Evolutionary conservation across 2,797 vertebrate species (phyloP), one percentile per base, ranked within the genome.

Genomic region (Phyllotis vaccarum): DNA sequence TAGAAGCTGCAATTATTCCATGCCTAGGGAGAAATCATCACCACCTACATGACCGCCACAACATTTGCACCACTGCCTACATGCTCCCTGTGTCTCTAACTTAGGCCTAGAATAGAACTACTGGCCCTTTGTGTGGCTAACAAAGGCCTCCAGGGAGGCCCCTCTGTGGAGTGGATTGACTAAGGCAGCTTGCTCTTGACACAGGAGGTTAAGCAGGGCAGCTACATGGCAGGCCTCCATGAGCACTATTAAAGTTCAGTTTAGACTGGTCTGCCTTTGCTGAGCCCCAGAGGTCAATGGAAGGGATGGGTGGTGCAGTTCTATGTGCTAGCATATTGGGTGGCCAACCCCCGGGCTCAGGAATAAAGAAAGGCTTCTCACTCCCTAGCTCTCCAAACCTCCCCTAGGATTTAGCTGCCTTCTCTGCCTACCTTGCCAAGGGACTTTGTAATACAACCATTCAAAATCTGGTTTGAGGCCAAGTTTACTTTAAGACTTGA

Each of bases 81-180:
- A 12, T 6, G 79, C 74, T 81, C 34, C 5, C 0, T 21, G 11
- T 0, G 0, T 75, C 60, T 80, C 66, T 72, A 72, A 2, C 34
- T 7, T 31, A 49, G 56, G 58, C 34, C 89, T 85, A 29, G 2
- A 80, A 87, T 46, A 52, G 68, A 89, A 34, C 3, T 13, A 6
- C 7, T 27, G n/a, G 16, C 19, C 72, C 31, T 93, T n/a, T 34
- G 7, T 40, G 5, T 31, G 58, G 54, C 46, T 14, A 72, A 49
- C 78, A 88, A 46, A 97, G 74, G 13, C 62, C 91, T 83, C 40
- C 37, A 54, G 29, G 54, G 75, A 90, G 62, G 19, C 3, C 9
- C 64, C 56, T 93, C 14, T 68, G 19, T 29, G 58, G 37, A 40
- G 8, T 13, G 6, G 54, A 85, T 8, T n/a, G 9, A 49, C 12